Conservation (phyloP, 1,140 invertebrate species). For the Bombus balteatus region DNA sequence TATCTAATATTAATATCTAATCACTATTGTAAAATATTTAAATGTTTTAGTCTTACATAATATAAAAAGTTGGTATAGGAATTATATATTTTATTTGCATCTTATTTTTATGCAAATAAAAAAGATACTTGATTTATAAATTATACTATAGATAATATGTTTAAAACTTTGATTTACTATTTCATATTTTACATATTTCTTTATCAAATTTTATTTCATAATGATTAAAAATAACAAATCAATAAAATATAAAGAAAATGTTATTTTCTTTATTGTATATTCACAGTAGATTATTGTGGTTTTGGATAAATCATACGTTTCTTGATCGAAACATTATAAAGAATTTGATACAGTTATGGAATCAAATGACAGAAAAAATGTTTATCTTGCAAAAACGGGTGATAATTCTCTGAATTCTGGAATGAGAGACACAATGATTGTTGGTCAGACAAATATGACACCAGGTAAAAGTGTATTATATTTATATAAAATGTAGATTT, state of each 20-base stretch:
- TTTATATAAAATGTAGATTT: background rate
- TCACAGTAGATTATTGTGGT: slow-evolving; percentile 3
- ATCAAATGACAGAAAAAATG: slow-evolving; percentile 64
- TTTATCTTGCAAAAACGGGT: slow-evolving; percentile 62
- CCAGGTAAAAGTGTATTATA: slow-evolving; percentile 41
- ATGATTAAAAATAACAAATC: background rate
- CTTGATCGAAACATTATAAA: background rate
- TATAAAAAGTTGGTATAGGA: background rate
- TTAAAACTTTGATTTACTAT: background rate
- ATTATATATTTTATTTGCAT: background rate
- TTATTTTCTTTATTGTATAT: background rate
- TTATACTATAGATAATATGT: background rate
- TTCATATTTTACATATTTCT: background rate
- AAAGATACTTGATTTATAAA: background rate
- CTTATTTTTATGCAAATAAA: background rate
- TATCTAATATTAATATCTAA: background rate
- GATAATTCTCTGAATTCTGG: slow-evolving; percentile 64
- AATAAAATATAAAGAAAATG: background rate
- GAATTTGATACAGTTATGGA: slow-evolving; percentile 49
- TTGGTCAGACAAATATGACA: slow-evolving; percentile 59
- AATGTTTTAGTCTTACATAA: background rate
- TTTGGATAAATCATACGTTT: slow-evolving; percentile 6
- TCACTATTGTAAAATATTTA: background rate
- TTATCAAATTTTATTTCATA: background rate
- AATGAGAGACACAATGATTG: slow-evolving; percentile 67